These are phyloP conservation scores for Tachina grossa DNA, from an alignment of 2,888 invertebrate species.

Conservation along the genomic window DNA sequence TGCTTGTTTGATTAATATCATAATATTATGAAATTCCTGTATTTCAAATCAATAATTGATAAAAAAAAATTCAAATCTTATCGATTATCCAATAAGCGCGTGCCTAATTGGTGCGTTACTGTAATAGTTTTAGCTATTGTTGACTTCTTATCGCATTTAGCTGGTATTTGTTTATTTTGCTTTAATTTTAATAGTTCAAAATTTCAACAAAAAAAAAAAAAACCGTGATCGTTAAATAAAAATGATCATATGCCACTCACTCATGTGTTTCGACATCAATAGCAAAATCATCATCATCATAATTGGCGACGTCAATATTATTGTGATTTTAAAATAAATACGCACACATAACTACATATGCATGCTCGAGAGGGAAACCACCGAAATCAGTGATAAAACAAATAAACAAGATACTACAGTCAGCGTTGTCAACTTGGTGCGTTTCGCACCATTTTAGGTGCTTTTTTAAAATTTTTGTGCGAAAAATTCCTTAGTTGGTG, in stretches of 20 bases:
- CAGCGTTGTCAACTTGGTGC: too few species aligned
- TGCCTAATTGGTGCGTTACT: constrained; percentile 20
- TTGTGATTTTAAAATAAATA: neutral
- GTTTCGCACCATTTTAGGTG: too few species aligned
- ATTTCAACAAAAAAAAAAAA: constrained; percentile 1
- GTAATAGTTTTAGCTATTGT: neutral
- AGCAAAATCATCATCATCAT: constrained; percentile 6
- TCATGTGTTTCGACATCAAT: constrained; percentile 1
- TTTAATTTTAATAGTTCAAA: neutral
- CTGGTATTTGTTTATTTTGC: neutral
- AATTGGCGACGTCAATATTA: neutral
- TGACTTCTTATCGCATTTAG: constrained; percentile 6
- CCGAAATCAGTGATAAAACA: constrained; percentile 31
- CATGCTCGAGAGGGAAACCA: neutral
- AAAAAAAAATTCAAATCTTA: constrained; percentile 33
- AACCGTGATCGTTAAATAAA: constrained; percentile 46
- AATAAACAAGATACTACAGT: constrained; percentile 22
- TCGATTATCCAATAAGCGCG: constrained; percentile 17
- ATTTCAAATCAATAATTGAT: constrained; percentile 14
- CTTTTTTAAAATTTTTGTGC: too few species aligned
- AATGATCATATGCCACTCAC: constrained; percentile 41
- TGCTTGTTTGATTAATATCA: neutral
- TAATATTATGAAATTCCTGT: neutral
- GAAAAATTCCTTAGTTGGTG: too few species aligned
- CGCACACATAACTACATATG: too few species aligned